Evolutionary conservation across 2,113 vertebrate genomes (phyloP).

Genomic region (Pipa parva): DNA sequence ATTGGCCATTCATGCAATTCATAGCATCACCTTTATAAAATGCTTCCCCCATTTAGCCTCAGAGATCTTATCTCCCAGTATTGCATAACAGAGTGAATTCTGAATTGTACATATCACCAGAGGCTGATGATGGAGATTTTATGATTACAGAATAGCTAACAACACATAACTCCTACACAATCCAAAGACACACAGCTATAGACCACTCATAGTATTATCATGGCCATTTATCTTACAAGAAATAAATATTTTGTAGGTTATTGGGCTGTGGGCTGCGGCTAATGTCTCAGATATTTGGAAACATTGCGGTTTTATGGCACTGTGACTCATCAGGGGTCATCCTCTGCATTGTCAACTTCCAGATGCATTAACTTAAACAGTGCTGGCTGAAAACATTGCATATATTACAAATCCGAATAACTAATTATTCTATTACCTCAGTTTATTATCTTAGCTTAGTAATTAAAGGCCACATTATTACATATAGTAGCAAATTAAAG

Average conservation of each 20-base stretch:
- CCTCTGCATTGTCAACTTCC: constrained; percentile 22
- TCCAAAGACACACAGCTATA: not conserved
- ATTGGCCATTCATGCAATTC: too few species aligned
- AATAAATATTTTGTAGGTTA: constrained; percentile 36
- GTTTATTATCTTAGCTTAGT: too few species aligned
- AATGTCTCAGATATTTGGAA: constrained; percentile 8
- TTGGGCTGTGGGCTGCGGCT: constrained; percentile 13
- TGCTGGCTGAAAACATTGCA: too few species aligned
- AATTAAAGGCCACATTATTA: too few species aligned
- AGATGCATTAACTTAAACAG: constrained; percentile 10
- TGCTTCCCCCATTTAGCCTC: not conserved
- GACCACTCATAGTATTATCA: not conserved
- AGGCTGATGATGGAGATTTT: not conserved
- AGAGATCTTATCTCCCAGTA: not conserved
- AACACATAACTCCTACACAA: constrained; percentile 7
- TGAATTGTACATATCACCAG: not conserved
- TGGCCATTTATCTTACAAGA: constrained; percentile 25
- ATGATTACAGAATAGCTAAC: constrained; percentile 20
- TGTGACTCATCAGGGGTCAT: constrained; percentile 19
- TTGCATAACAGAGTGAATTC: not conserved
- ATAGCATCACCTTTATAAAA: too few species aligned
- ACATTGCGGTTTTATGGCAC: constrained; percentile 10
- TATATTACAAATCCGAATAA: too few species aligned
- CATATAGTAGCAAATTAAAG: too few species aligned
- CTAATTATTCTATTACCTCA: too few species aligned